Base-by-base conservation (phyloP, 1,140 invertebrate species). In the Harpegnathos saltator region DNA sequence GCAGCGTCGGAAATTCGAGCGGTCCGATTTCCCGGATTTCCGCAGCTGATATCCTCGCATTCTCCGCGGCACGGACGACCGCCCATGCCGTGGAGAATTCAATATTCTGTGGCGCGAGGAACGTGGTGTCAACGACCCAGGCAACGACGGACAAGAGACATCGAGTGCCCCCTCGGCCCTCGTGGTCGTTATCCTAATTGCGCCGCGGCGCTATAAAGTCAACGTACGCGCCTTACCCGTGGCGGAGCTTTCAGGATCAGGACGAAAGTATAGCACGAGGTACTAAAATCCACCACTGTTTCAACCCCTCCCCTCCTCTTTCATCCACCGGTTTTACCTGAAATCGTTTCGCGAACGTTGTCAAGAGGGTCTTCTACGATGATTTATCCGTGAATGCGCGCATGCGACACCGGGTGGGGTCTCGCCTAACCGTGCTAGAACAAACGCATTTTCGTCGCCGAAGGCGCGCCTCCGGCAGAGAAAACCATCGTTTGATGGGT, bases 181-280 rank as follows among this genome's bases (percentile, higher is more conserved):
- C 48, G 62, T 68, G 29, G 50, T 78, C 75, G 75, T 80, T 78
- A 69, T 71, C 75, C 29, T 22, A 69, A 56, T 17, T 58, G 52
- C 50, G 26, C 54, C 61, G n/a, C 73, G n/a, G 15, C 26, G 15
- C 22, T 33, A 69, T 59, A 80, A 80, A 80, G 26, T 24, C 75
- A 69, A 78, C 50, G 74, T 33, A 56, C 19, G 38, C 44, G 17
- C 63, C 75, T 69, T 71, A 66, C 50, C 44, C 52, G 61, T 33
- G 50, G 29, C 58, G 69, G 75, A 44, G 52, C 56, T 44, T 59
- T 71, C 58, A 71, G 65, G 33, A 26, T 59, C 65, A 33, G 33
- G 26, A n/a, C 38, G 73, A 12, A 38, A 54, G 22, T 29, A n/a
- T n/a, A n/a, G n/a, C 1, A 14, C 19, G 17, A 15, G 7, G 3